A percentile compares a stretch with the other conserved stretches of the same genome.
phyloP scores from a whole-genome alignment of 2,888 invertebrate genomes.

The Limnephilus auricula region DNA sequence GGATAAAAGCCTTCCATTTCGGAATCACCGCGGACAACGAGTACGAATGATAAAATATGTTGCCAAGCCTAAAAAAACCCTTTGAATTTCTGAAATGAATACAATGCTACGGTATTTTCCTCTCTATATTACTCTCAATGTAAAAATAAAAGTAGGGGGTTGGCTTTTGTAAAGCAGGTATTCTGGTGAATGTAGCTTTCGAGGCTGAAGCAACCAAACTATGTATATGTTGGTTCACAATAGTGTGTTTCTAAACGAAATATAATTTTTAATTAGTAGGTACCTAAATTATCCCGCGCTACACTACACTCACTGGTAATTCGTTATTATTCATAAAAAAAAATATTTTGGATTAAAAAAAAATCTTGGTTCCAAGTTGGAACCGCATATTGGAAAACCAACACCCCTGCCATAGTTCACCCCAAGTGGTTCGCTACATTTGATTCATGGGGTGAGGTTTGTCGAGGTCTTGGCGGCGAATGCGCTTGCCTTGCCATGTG shows the following conservation, averaged over 20 bases:
- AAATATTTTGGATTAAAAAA: too few relatives aligned
- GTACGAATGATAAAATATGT: not conserved
- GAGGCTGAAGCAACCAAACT: not conserved
- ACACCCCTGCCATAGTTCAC: too few relatives aligned
- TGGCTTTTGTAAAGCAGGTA: not conserved
- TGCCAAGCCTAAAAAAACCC: not conserved
- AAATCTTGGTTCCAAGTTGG: too few relatives aligned
- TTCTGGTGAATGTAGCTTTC: not conserved
- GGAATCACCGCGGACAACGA: not conserved
- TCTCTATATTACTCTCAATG: not conserved
- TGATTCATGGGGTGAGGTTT: too few relatives aligned
- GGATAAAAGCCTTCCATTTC: constrained; percentile 12
- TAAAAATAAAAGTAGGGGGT: not conserved
- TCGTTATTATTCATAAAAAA: too few relatives aligned
- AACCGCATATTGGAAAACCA: too few relatives aligned
- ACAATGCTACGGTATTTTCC: not conserved
- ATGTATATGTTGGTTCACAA: not conserved
- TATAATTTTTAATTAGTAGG: not conserved
- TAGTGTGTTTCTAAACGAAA: not conserved
- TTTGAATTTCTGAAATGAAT: not conserved
- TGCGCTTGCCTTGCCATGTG: too few relatives aligned
- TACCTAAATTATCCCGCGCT: too few relatives aligned
- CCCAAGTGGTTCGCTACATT: too few relatives aligned
- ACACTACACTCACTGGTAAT: not conserved
- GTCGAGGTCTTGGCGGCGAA: too few relatives aligned